These are phyloP conservation scores for Phymatocera aterrima DNA, from an alignment of 2,888 invertebrate genomes.

Conservation along the genomic window DNA sequence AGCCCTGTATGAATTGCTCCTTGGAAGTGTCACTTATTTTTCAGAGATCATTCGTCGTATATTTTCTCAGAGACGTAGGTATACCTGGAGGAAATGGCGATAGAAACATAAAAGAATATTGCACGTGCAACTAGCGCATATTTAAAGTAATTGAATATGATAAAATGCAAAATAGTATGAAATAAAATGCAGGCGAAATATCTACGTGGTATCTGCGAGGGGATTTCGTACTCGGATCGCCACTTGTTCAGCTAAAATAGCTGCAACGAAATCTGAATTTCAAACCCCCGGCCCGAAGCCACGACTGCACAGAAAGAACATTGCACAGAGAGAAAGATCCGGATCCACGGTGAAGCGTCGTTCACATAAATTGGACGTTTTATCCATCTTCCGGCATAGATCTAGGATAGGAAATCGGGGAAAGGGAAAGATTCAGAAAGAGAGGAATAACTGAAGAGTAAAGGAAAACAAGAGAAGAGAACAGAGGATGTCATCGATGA, in stretches of 20 bases:
- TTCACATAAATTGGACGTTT: conserved; percentile 42
- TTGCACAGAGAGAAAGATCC: conserved; percentile 26
- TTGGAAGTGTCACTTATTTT: neutral
- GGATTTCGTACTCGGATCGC: conserved; percentile 16
- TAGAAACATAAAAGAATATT: neutral
- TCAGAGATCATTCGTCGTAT: neutral
- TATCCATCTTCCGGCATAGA: conserved; percentile 40
- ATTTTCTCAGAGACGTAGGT: neutral
- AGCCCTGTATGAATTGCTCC: neutral
- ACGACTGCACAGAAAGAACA: neutral
- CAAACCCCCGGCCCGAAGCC: conserved; percentile 5
- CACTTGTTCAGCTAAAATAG: conserved; percentile 11
- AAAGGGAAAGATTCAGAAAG: neutral
- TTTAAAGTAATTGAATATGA: conserved; percentile 4
- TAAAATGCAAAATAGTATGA: conserved; percentile 16
- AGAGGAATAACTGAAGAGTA: neutral
- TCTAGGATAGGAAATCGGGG: conserved; percentile 39
- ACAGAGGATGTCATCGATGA: conserved; percentile 9
- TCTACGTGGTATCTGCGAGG: neutral
- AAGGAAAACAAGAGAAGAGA: neutral
- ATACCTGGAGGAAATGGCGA: neutral
- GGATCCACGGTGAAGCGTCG: neutral
- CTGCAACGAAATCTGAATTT: conserved; percentile 35
- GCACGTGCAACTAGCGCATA: conserved; percentile 1
- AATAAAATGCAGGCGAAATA: conserved; percentile 26